phyloP scores from a whole-genome alignment of 2,888 invertebrate species.

The Spilarctia lutea region DNA sequence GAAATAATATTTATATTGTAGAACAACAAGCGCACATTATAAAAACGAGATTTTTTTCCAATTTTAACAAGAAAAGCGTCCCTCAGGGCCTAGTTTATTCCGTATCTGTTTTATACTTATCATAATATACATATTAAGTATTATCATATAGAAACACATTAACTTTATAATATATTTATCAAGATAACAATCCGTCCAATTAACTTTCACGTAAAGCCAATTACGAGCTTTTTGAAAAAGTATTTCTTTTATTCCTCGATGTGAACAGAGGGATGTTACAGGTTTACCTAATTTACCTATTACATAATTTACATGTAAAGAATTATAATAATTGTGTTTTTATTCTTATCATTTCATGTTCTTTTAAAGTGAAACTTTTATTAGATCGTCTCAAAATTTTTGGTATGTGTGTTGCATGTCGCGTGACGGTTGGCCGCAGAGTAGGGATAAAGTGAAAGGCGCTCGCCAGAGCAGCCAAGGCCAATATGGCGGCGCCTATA shows the following conservation, averaged over 20 bases:
- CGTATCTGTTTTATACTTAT: neutral
- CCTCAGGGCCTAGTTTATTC: neutral
- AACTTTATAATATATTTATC: neutral
- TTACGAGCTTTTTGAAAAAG: neutral
- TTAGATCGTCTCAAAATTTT: no score
- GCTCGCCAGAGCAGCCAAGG: no score
- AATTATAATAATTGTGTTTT: no score
- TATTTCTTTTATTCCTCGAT: neutral
- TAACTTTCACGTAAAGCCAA: neutral
- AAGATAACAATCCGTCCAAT: neutral
- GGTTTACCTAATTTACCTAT: neutral
- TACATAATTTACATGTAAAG: no score
- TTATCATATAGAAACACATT: neutral
- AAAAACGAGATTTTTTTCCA: neutral
- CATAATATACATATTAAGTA: neutral
- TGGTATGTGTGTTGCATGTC: no score
- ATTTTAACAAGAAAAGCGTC: neutral
- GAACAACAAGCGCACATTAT: neutral
- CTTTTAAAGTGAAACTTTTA: no score
- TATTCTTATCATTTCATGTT: no score
- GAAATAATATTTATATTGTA: no score
- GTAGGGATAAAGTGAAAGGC: no score
- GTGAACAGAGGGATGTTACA: neutral
- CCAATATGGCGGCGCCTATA: no score
- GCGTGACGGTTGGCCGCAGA: no score